Evolutionary conservation across 2,888 invertebrate genomes (phyloP), one percentile per base, ranked within the genome.

Genomic region (Tholera decimalis): DNA sequence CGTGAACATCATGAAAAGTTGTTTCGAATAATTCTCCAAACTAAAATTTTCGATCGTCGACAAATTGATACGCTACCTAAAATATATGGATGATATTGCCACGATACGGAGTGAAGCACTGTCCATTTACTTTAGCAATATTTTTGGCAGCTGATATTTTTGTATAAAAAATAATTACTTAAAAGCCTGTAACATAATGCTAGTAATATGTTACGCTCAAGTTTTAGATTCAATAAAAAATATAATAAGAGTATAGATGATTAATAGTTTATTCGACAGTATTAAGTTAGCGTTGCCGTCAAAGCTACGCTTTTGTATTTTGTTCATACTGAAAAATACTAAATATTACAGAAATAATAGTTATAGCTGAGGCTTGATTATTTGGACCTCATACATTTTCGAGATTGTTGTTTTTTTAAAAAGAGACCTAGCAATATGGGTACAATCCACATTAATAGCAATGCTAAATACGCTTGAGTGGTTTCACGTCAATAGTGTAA

Each of bases 51-150:
- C 43, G 22, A 11, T 15, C 35, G 24, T 18, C 15, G n/a, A 46
- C n/a, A 41, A 66, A 69, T 74, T 66, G 28, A 41, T 74, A 39
- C 35, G 33, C 13, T 18, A n/a, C 20, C 18, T 30, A 55, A 69
- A 73, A 55, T 69, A 46, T 44, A 33, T 44, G 26, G 26, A 33
- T 44, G 54, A 26, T 43, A 41, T 24, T n/a, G 13, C n/a, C n/a
- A 6, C 55, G 55, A 24, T 41, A 50, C 33, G 8, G n/a, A 20
- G 30, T 8, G 20, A 66, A 39, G 13, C 8, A 28, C 39, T 44
- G 18, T 56, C 39, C 67, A 55, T 69, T 69, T 66, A 44, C 49
- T 50, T 35, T 28, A n/a, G 43, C 43, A 65, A 65, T 73, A 55
- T 55, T 73, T 73, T 65, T 41, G 26, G 9, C 13, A 35, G 44